These are phyloP conservation scores for Acrossocheilus wenchowensis DNA, from an alignment of 2,797 vertebrate species.

Conservation along the genomic window DNA sequence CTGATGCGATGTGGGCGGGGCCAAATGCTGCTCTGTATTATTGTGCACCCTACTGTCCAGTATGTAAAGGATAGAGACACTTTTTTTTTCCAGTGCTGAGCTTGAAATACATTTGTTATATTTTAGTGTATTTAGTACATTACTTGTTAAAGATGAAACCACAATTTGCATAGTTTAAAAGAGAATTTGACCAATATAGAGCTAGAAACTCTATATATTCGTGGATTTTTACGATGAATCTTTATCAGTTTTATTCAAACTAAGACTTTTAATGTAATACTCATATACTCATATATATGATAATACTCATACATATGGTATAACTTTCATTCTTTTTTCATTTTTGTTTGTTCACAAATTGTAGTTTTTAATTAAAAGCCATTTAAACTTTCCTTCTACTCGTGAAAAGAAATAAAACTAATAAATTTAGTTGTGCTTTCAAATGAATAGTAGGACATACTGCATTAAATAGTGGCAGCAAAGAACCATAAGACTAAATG, in stretches of 20 bases:
- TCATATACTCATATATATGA: too few species aligned
- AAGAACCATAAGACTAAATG: neutral
- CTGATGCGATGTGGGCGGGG: constrained; percentile 18
- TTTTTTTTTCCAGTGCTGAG: neutral
- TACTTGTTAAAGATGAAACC: neutral
- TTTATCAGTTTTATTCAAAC: neutral
- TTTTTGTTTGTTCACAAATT: neutral
- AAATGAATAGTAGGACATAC: neutral
- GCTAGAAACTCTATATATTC: neutral
- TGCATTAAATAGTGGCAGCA: neutral
- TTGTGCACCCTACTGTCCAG: constrained; percentile 51
- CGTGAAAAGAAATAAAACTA: neutral
- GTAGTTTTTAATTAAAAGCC: neutral
- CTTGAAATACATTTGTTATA: neutral
- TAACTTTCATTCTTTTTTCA: neutral
- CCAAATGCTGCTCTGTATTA: neutral
- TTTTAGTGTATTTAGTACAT: neutral
- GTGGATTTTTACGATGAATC: neutral
- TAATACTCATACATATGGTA: too few species aligned
- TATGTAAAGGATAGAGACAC: neutral
- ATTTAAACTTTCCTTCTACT: neutral
- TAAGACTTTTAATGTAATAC: neutral
- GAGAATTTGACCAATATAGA: neutral
- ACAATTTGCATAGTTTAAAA: neutral
- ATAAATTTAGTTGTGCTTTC: neutral